phyloP scores from a whole-genome alignment of 2,797 vertebrate species.

The Scleropages formosus region DNA sequence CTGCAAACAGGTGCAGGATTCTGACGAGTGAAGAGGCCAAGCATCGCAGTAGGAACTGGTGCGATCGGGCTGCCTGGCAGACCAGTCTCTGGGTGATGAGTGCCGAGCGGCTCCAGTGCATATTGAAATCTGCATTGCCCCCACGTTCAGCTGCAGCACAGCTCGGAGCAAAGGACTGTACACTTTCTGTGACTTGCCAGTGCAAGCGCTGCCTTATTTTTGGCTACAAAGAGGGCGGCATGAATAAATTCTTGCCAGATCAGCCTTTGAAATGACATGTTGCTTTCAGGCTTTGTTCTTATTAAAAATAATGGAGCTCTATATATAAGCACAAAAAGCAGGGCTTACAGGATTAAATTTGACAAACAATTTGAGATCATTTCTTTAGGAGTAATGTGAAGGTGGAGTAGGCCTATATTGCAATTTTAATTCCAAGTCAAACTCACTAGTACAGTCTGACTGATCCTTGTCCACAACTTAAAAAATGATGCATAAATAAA shows the following conservation, averaged over 20 bases:
- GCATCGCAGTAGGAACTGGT: background rate
- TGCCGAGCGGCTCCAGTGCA: background rate
- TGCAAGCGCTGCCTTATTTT: constrained; percentile 7
- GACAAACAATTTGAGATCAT: too few relatives aligned
- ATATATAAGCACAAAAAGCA: background rate
- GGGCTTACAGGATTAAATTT: background rate
- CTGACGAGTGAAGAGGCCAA: background rate
- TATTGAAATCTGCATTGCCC: background rate
- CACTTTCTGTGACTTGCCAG: background rate
- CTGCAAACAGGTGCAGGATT: background rate
- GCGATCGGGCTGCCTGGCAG: background rate
- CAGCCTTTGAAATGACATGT: background rate
- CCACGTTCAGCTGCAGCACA: background rate
- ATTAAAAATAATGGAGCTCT: too few relatives aligned
- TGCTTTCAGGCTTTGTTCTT: background rate
- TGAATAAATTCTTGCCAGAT: background rate
- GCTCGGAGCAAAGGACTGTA: background rate
- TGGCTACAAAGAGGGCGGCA: background rate
- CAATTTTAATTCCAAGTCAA: background rate
- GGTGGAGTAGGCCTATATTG: too few relatives aligned
- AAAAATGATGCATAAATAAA: background rate
- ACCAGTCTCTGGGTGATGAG: background rate
- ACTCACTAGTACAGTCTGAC: background rate
- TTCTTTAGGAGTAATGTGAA: too few relatives aligned
- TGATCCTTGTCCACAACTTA: background rate